Evolutionary conservation across 1,140 invertebrate genomes (phyloP).

Genomic region (Tetranychus urticae): DNA sequence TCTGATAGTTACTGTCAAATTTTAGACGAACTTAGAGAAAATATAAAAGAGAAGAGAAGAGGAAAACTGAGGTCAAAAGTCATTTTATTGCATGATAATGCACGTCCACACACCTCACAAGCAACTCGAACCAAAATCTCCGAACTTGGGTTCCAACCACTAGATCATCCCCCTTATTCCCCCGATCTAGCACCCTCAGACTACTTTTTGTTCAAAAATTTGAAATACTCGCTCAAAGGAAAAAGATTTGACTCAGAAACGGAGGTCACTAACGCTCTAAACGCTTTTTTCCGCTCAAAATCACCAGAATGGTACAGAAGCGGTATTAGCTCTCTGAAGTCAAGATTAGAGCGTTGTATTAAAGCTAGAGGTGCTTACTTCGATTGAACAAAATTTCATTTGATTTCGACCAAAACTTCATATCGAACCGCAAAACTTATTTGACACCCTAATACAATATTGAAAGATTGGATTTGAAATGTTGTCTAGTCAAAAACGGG

Average conservation of each 20-base stretch:
- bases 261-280: too few species aligned
- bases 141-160: not conserved
- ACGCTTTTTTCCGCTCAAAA: too few species aligned
- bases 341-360: too few species aligned
- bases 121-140: not conserved
- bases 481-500: too few species aligned
- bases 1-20: conserved; percentile 2
- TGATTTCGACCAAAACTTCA: too few species aligned
- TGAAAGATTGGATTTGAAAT: too few species aligned
- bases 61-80: not conserved
- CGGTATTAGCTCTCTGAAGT: too few species aligned
- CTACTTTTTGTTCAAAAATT: not conserved
- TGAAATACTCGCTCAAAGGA: not conserved
- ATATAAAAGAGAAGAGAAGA: not conserved
- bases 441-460: too few species aligned
- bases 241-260: not conserved
- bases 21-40: conserved; percentile 1
- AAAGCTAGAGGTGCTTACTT: too few species aligned
- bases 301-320: too few species aligned
- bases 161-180: not conserved
- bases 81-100: not conserved
- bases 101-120: not conserved
- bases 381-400: too few species aligned
- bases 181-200: not conserved
- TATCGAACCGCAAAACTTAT: too few species aligned